phyloP scores from a whole-genome alignment of 2,797 vertebrate genomes.

The Tapirus indicus region DNA sequence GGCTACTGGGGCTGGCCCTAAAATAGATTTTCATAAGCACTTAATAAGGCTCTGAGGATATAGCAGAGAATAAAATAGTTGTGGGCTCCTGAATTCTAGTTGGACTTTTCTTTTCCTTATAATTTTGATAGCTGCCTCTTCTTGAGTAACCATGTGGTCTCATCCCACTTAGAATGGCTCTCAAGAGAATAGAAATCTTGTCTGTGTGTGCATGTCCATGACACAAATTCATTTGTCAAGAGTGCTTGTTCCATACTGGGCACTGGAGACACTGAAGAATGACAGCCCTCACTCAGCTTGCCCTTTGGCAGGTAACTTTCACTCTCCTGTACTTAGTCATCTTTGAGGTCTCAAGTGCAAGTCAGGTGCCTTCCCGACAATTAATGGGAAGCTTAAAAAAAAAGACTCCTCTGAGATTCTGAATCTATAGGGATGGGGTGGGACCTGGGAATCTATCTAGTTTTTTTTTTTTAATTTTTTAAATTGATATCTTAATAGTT shows the following conservation, averaged over 20 bases:
- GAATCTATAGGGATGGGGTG: background rate
- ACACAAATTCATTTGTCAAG: background rate
- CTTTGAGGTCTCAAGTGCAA: background rate
- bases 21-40: background rate
- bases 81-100: background rate
- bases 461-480: no score
- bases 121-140: slow-evolving; percentile 31
- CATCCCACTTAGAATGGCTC: background rate
- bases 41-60: background rate
- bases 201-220: background rate
- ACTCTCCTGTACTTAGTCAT: background rate
- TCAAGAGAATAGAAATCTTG: background rate
- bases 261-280: background rate
- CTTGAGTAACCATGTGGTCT: background rate
- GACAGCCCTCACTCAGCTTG: background rate
- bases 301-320: background rate
- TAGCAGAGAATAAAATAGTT: slow-evolving; percentile 26
- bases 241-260: background rate
- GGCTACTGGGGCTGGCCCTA: background rate
- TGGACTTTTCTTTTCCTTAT: slow-evolving; percentile 20
- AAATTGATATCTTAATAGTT: no score
- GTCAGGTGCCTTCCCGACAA: background rate
- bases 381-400: background rate
- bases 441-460: background rate
- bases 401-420: background rate